These are phyloP conservation scores for Lipophrys pholis DNA, from an alignment of 2,113 vertebrate species.

Conservation along the genomic window DNA sequence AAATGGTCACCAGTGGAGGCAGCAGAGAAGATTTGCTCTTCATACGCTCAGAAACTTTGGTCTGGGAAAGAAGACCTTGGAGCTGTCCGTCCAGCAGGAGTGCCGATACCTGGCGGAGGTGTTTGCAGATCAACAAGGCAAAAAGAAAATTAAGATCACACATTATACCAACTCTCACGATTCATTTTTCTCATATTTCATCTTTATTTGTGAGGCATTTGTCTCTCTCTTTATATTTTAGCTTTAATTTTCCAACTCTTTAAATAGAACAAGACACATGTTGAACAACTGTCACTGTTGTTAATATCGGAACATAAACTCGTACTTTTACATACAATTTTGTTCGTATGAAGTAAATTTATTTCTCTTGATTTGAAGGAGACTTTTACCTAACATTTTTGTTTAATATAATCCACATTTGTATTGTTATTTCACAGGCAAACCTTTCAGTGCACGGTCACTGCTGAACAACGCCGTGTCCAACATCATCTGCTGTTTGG, in stretches of 20 bases:
- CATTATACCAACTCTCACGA: no score
- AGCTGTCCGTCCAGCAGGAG: constrained; percentile 86
- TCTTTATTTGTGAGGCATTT: background rate
- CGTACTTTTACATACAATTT: no score
- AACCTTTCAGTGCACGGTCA: constrained; percentile 83
- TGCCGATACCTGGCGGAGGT: constrained; percentile 69
- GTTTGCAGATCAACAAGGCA: constrained; percentile 80
- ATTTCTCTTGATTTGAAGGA: no score
- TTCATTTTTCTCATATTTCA: background rate
- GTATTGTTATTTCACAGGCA: constrained; percentile 69
- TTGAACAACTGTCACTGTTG: no score
- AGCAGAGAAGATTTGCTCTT: constrained; percentile 84
- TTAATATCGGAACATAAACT: no score
- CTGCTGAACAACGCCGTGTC: constrained; percentile 84
- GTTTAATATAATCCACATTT: no score
- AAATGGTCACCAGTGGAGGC: constrained; percentile 78
- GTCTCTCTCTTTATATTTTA: no score
- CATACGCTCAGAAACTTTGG: constrained; percentile 86
- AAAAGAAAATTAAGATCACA: background rate
- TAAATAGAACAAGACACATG: no score
- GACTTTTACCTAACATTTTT: background rate
- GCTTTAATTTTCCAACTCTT: no score
- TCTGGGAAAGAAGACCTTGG: constrained; percentile 82
- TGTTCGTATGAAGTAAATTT: no score
- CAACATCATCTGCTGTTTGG: constrained; percentile 66